A percentile compares a stretch with the other conserved stretches of the same genome.
Evolutionary conservation across 2,888 invertebrate genomes (phyloP).

Genomic region (Nycteola revayana): DNA sequence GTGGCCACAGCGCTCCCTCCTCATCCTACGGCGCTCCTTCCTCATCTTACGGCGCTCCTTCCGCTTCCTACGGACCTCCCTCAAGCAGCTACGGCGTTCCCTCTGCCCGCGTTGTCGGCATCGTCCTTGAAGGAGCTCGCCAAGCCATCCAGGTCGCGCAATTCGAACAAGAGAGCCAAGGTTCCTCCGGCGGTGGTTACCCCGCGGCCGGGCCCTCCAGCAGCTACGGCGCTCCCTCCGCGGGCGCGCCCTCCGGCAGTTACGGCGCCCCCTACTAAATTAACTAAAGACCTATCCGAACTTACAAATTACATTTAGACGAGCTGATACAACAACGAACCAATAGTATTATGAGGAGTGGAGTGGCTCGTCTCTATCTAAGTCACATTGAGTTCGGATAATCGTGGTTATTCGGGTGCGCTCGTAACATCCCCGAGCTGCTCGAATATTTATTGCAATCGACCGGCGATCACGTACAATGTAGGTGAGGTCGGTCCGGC

Average conservation of each 20-base stretch:
- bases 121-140: conserved; percentile 92
- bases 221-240: conserved; percentile 86
- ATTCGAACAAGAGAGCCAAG: conserved; percentile 85
- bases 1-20: conserved; percentile 85
- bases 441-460: conserved; percentile 64
- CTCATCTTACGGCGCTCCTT: conserved; percentile 85
- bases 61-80: conserved; percentile 69
- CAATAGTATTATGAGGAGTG: conserved; percentile 10
- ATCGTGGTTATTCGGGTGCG: conserved; percentile 59
- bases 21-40: conserved; percentile 84
- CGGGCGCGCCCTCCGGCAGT: conserved; percentile 82
- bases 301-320: conserved; percentile 31
- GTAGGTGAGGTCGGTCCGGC: conserved; percentile 67
- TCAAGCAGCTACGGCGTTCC: conserved; percentile 72
- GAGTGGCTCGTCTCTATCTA: conserved; percentile 21
- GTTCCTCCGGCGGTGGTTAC: conserved; percentile 76
- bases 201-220: conserved; percentile 83
- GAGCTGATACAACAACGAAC: conserved; percentile 15
- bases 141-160: conserved; percentile 95
- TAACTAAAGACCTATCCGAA: conserved; percentile 24
- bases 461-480: conserved; percentile 72
- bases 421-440: conserved; percentile 46
- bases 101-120: conserved; percentile 87
- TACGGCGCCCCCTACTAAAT: conserved; percentile 86
- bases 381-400: conserved; percentile 39